Percentiles rank a stretch among this genome's conserved stretches.
These are phyloP conservation scores for Amphipoea lucens DNA, from an alignment of 2,888 invertebrate genomes.

Conservation along the genomic window DNA sequence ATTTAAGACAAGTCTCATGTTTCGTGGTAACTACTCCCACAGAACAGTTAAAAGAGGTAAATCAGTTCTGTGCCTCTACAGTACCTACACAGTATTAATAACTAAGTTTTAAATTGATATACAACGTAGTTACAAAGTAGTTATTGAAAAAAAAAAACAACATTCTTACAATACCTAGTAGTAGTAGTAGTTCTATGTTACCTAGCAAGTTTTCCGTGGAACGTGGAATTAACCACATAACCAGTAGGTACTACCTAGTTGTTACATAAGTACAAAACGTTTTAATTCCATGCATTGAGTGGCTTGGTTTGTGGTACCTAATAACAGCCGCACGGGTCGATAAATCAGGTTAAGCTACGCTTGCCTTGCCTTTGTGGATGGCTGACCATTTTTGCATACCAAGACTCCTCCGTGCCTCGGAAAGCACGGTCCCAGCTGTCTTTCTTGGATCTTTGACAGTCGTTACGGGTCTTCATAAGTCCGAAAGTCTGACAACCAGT, in stretches of 20 bases:
- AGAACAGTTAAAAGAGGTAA: too few relatives aligned
- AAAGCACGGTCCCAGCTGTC: not conserved
- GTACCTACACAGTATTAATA: not conserved
- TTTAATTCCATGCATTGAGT: slow-evolving; percentile 16
- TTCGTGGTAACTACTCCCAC: too few relatives aligned
- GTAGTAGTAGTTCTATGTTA: too few relatives aligned
- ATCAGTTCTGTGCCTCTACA: too few relatives aligned
- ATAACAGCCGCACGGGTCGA: not conserved
- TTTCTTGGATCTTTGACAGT: not conserved
- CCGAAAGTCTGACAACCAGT: not conserved
- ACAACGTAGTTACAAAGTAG: not conserved
- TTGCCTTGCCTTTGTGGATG: not conserved
- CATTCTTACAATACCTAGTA: not conserved
- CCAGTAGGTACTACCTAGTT: not conserved
- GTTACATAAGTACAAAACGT: slow-evolving; percentile 27
- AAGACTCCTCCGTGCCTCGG: too few relatives aligned
- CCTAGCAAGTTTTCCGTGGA: slow-evolving; percentile 12
- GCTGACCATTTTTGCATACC: not conserved
- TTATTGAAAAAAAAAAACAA: slow-evolving; percentile 1
- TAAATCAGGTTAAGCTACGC: too few relatives aligned
- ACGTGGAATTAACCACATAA: not conserved
- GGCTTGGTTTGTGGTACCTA: not conserved
- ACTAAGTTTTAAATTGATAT: not conserved
- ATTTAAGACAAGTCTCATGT: too few relatives aligned
- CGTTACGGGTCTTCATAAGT: not conserved